Conservation (phyloP, 2,888 invertebrate genomes). For the Drosophila stalkeri region DNA sequence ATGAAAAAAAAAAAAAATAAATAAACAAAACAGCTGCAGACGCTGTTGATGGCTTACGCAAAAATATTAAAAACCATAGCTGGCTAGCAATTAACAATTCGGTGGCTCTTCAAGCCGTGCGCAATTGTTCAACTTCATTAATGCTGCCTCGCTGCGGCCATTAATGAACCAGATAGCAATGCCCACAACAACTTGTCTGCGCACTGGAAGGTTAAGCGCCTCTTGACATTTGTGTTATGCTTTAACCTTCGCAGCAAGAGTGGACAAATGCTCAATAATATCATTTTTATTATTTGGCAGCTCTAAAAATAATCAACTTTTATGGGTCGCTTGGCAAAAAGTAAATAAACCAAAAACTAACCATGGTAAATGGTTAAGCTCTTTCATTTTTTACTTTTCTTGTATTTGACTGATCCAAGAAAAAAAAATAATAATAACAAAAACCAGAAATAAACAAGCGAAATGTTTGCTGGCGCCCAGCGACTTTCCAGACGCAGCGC, state of each 20-base stretch:
- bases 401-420: constrained; percentile 11
- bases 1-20: background rate
- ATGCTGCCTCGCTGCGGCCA: constrained; percentile 43
- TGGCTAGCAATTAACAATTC: constrained; percentile 57
- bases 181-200: constrained; percentile 52
- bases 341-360: constrained; percentile 22
- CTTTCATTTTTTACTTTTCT: constrained; percentile 15
- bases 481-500: constrained; percentile 58
- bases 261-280: constrained; percentile 67
- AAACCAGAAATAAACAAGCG: constrained; percentile 71
- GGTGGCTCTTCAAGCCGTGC: constrained; percentile 55
- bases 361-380: constrained; percentile 27
- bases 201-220: constrained; percentile 76
- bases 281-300: constrained; percentile 50
- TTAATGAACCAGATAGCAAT: constrained; percentile 75
- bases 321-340: constrained; percentile 58
- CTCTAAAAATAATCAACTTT: constrained; percentile 50
- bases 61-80: constrained; percentile 56
- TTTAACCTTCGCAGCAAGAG: constrained; percentile 70
- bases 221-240: constrained; percentile 72
- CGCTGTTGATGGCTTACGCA: constrained; percentile 57
- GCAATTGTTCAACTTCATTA: constrained; percentile 67
- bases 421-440: constrained; percentile 45
- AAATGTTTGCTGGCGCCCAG: constrained; percentile 54
- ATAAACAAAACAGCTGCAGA: constrained; percentile 15